Conservation (phyloP, 1,140 invertebrate genomes). For the Macrosteles quadrilineatus region DNA sequence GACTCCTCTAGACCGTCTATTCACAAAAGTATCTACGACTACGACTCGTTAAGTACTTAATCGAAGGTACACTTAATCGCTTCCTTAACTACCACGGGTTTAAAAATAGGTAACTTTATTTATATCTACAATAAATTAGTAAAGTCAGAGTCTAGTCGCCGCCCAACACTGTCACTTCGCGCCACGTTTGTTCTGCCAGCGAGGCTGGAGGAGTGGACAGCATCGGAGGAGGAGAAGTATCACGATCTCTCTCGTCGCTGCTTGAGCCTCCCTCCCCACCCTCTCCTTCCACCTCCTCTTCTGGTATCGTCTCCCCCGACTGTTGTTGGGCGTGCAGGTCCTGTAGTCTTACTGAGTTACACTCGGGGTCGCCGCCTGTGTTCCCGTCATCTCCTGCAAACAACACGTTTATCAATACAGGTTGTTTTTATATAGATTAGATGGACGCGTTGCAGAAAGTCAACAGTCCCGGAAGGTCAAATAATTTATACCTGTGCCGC, state of each 20-base stretch:
- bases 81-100: conserved; percentile 13
- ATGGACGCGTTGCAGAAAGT: no score
- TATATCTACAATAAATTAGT: conserved; percentile 22
- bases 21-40: conserved; percentile 6
- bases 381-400: conserved; percentile 31
- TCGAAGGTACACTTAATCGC: conserved; percentile 14
- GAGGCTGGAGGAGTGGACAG: not conserved
- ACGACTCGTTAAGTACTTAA: conserved; percentile 17
- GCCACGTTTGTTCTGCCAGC: conserved; percentile 43
- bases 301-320: conserved; percentile 40
- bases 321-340: conserved; percentile 24
- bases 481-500: no score
- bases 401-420: no score
- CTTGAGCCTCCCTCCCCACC: conserved; percentile 23
- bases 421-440: no score
- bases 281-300: conserved; percentile 36
- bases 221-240: conserved; percentile 10
- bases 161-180: conserved; percentile 54
- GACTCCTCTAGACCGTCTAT: not conserved
- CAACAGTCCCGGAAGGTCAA: no score
- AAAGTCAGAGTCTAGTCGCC: conserved; percentile 48
- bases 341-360: conserved; percentile 30
- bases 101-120: conserved; percentile 24
- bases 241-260: conserved; percentile 34
- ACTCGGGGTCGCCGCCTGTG: conserved; percentile 17